Evolutionary conservation across 2,797 vertebrate genomes (phyloP), one percentile per base, ranked within the genome.

Genomic region (Rhabdophis nuchalis): DNA sequence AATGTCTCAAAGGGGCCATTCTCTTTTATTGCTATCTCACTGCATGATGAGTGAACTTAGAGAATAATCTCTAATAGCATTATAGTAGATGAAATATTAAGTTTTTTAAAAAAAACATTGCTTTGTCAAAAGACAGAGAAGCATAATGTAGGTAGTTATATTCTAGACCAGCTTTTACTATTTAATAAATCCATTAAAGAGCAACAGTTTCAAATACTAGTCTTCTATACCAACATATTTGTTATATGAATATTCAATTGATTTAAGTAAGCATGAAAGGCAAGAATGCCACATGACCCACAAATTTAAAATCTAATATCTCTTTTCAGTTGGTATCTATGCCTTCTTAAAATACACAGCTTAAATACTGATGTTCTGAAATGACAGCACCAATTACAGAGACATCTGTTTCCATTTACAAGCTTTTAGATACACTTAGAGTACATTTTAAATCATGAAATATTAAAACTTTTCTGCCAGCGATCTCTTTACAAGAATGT

Each of bases 11-110:
- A 97, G 98, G 99, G 99, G 98, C 98, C 98, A 99, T 99, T 99
- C 98, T 97, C 98, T 98, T 98, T 99, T 99, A 99, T 99, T 99
- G 98, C 99, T 97, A 98, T 98, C 98, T 99, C 98, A 97, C 98
- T 98, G 98, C 97, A 97, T 99, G 99, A 99, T 99, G 98, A 99
- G 98, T 97, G 98, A 99, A 99, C 98, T 98, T 98, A 98, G 98
- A 99, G 98, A 98, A 98, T 82, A 99, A 98, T 98, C 98, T 98
- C 98, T 98, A 99, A 99, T 98, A 99, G 98, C 98, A 98, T 99
- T 99, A 99, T 94, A 98, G 97, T 97, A 97, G 98, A 99, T 99
- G 98, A 99, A 98, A 98, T 98, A 99, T 98, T 98, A 99, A 98
- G 98, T 98, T 99, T 98, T 98, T 95, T 96, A 97, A 98, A 98